Conservation (phyloP, 2,888 invertebrate genomes). For the Limnephilus lunatus region DNA sequence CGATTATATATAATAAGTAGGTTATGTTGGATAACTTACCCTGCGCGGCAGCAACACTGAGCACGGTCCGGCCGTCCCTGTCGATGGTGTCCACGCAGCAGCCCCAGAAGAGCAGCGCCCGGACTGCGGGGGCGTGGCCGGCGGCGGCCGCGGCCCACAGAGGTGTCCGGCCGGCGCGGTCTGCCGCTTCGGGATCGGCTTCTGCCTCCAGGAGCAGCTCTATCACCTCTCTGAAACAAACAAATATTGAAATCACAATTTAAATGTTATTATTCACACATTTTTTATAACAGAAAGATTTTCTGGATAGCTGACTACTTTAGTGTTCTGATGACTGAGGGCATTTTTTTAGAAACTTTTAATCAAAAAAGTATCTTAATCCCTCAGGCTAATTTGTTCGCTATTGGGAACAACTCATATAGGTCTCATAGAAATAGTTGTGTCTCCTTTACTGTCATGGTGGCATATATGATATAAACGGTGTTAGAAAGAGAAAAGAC, state of each 20-base stretch:
- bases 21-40: slow-evolving; percentile 72
- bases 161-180: slow-evolving; percentile 89
- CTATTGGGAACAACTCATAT: no score
- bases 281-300: no score
- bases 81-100: slow-evolving; percentile 97
- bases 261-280: not conserved
- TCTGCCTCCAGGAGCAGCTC: slow-evolving; percentile 94
- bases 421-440: no score
- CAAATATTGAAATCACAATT: not conserved
- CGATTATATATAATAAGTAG: no score
- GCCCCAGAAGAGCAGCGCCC: slow-evolving; percentile 94
- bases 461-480: no score
- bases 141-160: slow-evolving; percentile 96
- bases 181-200: slow-evolving; percentile 93
- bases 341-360: no score
- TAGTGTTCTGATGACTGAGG: no score
- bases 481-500: no score
- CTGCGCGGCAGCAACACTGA: slow-evolving; percentile 90
- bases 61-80: slow-evolving; percentile 93
- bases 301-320: no score
- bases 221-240: slow-evolving; percentile 85
- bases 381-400: no score
- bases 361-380: no score
- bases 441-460: no score
- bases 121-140: slow-evolving; percentile 91